These are phyloP conservation scores for Micrasema longulum DNA, from an alignment of 1,140 invertebrate species.

Conservation along the genomic window DNA sequence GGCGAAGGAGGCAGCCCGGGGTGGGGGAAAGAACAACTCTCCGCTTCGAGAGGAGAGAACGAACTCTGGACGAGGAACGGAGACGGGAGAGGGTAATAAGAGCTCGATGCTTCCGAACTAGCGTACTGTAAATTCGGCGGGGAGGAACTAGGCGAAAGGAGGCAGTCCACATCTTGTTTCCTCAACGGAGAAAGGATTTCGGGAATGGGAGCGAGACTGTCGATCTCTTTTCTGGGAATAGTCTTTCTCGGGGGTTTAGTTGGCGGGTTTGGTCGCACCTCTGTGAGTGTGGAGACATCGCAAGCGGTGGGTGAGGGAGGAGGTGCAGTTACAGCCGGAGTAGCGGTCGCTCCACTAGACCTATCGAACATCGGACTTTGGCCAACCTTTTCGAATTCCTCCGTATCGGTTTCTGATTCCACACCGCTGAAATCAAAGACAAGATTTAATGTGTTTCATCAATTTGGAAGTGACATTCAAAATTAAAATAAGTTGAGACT, in stretches of 20 bases:
- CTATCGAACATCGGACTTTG: constrained; percentile 69
- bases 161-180: constrained; percentile 41
- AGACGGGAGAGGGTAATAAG: constrained; percentile 3
- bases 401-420: constrained; percentile 85
- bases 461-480: not conserved
- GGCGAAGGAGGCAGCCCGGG: constrained; percentile 56
- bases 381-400: constrained; percentile 84
- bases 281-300: constrained; percentile 61
- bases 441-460: not conserved
- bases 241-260: constrained; percentile 59
- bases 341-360: not conserved
- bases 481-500: constrained; percentile 38
- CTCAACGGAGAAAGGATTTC: constrained; percentile 35
- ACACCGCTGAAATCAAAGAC: constrained; percentile 69
- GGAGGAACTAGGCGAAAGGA: constrained; percentile 56
- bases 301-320: not conserved
- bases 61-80: constrained; percentile 49
- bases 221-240: constrained; percentile 58
- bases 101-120: constrained; percentile 53
- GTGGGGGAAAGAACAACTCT: constrained; percentile 60
- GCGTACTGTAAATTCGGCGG: constrained; percentile 53
- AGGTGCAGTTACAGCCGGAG: constrained; percentile 8
- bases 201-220: constrained; percentile 51
- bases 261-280: constrained; percentile 59
- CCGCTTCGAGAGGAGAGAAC: constrained; percentile 58